phyloP scores from a whole-genome alignment of 64 coral and sea anemone species.

The Orbicella faveolata region DNA sequence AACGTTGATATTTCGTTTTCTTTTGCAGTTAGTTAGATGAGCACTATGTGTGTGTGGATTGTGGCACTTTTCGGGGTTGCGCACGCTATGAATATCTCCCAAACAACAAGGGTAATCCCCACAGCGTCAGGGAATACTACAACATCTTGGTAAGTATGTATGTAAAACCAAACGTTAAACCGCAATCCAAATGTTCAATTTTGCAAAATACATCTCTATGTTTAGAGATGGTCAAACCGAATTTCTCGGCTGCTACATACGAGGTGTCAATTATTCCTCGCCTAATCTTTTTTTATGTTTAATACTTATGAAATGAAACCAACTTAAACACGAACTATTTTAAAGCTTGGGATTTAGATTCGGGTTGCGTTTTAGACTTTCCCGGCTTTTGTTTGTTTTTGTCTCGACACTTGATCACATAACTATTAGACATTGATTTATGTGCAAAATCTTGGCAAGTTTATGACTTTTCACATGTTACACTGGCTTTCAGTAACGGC shows the following conservation, averaged over 20 bases:
- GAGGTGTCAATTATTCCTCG: no score
- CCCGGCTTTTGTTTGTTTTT: neutral
- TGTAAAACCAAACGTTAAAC: neutral
- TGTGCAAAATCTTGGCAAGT: neutral
- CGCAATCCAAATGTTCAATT: neutral
- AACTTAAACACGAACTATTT: no score
- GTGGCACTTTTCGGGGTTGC: neutral
- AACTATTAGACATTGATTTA: neutral
- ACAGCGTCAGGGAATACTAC: neutral
- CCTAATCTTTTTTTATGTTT: no score
- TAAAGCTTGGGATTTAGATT: no score
- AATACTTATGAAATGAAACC: no score
- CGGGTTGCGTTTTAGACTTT: no score
- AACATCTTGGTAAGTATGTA: neutral
- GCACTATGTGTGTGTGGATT: neutral
- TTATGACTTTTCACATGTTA: neutral
- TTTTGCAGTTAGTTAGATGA: constrained; percentile 4
- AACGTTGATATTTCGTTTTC: neutral
- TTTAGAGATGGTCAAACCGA: no score
- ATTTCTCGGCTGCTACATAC: no score
- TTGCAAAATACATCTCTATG: no score
- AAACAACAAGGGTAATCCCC: neutral
- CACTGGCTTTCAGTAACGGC: neutral
- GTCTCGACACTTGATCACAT: neutral
- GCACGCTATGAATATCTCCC: neutral